Conservation (phyloP, 2,113 vertebrate species). For the Haemorhous mexicanus region DNA sequence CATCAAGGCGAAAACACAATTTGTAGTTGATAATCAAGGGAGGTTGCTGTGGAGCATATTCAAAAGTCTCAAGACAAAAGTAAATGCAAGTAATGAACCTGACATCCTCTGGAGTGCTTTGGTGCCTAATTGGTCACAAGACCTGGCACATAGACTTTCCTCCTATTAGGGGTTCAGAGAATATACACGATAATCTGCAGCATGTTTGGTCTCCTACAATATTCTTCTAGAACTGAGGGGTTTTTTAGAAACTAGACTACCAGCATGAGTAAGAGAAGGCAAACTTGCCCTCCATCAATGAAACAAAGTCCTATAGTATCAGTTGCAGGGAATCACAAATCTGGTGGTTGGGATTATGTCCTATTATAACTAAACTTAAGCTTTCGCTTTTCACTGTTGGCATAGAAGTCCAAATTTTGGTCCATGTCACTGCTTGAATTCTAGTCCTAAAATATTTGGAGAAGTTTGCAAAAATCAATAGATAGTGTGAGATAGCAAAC, state of each 20-base stretch:
- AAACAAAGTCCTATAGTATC: not conserved
- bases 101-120: not conserved
- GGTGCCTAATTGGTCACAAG: not conserved
- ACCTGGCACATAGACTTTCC: not conserved
- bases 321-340: not conserved
- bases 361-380: not conserved
- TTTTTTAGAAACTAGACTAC: not conserved
- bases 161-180: not conserved
- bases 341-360: not conserved
- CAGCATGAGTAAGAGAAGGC: not conserved
- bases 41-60: not conserved
- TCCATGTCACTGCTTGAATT: not conserved
- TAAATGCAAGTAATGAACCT: not conserved
- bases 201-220: not conserved
- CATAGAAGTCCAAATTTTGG: not conserved
- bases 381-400: not conserved
- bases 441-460: not conserved
- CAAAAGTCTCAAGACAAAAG: not conserved
- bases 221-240: not conserved
- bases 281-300: not conserved
- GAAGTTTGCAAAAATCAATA: not conserved
- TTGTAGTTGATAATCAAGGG: not conserved
- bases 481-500: not conserved
- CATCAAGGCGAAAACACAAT: not conserved
- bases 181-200: accelerated